Conservation (phyloP, 2,888 invertebrate species). For the Ochlodes sylvanus region DNA sequence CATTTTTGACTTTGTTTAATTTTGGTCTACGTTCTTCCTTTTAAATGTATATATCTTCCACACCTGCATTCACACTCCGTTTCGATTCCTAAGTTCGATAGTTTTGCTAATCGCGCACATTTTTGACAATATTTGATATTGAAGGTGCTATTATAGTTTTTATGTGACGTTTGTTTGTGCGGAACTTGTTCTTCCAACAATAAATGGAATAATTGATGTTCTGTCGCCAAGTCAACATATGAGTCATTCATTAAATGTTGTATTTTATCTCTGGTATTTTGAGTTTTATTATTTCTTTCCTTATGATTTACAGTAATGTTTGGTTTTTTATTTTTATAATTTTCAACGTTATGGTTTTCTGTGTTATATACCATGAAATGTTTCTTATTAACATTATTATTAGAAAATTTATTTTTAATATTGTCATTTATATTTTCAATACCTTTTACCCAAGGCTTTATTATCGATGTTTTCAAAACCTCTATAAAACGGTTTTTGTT, state of each 20-base stretch:
- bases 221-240: not conserved
- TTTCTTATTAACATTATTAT: not conserved
- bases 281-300: not conserved
- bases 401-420: not conserved
- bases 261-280: not conserved
- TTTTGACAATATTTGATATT: slow-evolving; percentile 41
- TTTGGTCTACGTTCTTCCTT: not conserved
- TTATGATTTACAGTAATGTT: not conserved
- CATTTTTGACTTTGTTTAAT: not conserved
- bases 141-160: not conserved
- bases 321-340: not conserved
- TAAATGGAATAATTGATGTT: slow-evolving; percentile 1
- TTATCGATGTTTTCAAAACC: not conserved
- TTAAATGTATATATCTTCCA: slow-evolving; percentile 24
- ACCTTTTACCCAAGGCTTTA: not conserved
- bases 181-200: slow-evolving; percentile 18
- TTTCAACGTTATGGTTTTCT: not conserved
- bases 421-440: not conserved
- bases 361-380: not conserved
- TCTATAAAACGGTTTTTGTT: not conserved
- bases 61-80: slow-evolving; percentile 37
- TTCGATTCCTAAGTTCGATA: slow-evolving; percentile 14
- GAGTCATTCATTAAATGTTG: not conserved
- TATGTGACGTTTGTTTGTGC: not conserved
- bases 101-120: slow-evolving; percentile 26